Evolutionary conservation across 1,140 invertebrate genomes (phyloP).

Genomic region (Homarus americanus): DNA sequence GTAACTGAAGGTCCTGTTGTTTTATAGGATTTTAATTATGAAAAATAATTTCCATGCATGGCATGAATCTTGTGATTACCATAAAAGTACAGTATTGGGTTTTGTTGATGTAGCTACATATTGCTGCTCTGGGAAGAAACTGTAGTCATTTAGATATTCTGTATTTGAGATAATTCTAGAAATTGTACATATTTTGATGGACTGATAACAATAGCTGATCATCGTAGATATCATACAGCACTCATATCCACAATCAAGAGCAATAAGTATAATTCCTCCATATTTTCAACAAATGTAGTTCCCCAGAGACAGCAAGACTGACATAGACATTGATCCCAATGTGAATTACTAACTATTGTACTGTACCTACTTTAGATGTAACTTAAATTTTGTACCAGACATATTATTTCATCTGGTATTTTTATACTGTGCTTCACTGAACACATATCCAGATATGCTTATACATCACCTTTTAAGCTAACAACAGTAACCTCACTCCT

Average conservation of each 20-base stretch:
- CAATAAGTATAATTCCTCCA: slow-evolving; percentile 4
- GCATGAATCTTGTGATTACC: background rate
- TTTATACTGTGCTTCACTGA: slow-evolving; percentile 5
- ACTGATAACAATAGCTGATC: background rate
- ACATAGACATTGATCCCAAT: background rate
- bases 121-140: background rate
- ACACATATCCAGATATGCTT: background rate
- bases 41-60: background rate
- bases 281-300: background rate
- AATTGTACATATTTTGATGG: background rate
- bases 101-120: background rate
- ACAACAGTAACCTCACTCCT: background rate
- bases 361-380: background rate
- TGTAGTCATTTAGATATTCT: background rate
- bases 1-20: background rate
- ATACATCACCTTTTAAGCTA: background rate
- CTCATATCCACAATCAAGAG: background rate
- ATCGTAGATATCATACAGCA: background rate
- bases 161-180: background rate
- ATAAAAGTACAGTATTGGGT: slow-evolving; percentile 17
- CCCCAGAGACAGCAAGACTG: background rate
- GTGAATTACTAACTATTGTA: background rate
- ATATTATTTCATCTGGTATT: background rate
- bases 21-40: background rate
- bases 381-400: background rate